phyloP scores from a whole-genome alignment of 2,888 invertebrate species.

The Coleophora deauratella region DNA sequence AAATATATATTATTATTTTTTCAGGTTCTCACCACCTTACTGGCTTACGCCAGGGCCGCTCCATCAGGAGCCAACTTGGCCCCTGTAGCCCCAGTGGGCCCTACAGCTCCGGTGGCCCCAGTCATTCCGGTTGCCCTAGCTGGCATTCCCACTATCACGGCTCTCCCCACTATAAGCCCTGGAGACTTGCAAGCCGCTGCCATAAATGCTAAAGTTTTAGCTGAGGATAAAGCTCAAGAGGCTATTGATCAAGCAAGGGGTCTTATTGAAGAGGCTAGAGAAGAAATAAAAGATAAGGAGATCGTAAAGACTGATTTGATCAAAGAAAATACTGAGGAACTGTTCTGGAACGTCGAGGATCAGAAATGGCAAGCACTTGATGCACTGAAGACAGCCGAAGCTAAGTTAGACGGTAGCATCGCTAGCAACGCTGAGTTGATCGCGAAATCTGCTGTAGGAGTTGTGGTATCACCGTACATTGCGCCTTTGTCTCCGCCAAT shows the following conservation, averaged over 20 bases:
- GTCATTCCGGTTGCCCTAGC: background rate
- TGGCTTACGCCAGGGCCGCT: slow-evolving; percentile 34
- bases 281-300: slow-evolving; percentile 36
- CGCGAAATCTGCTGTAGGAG: slow-evolving; percentile 7
- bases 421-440: slow-evolving; percentile 15
- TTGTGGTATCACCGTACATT: slow-evolving; percentile 12
- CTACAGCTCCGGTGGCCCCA: no score
- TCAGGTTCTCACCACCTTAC: slow-evolving; percentile 45
- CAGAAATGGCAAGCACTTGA: slow-evolving; percentile 58
- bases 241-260: slow-evolving; percentile 39
- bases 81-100: no score
- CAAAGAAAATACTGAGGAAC: slow-evolving; percentile 31
- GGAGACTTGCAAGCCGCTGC: slow-evolving; percentile 58
- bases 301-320: slow-evolving; percentile 27
- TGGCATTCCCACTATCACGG: slow-evolving; percentile 45
- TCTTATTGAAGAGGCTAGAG: slow-evolving; percentile 32
- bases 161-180: slow-evolving; percentile 38
- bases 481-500: slow-evolving; percentile 14
- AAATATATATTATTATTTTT: background rate
- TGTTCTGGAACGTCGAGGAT: slow-evolving; percentile 49
- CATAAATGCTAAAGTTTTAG: slow-evolving; percentile 45
- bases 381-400: slow-evolving; percentile 46
- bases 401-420: slow-evolving; percentile 39
- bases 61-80: slow-evolving; percentile 3
- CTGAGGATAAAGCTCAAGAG: slow-evolving; percentile 35